Base-by-base conservation (phyloP, 2,888 invertebrate species). In the Bellardia bayeri region DNA sequence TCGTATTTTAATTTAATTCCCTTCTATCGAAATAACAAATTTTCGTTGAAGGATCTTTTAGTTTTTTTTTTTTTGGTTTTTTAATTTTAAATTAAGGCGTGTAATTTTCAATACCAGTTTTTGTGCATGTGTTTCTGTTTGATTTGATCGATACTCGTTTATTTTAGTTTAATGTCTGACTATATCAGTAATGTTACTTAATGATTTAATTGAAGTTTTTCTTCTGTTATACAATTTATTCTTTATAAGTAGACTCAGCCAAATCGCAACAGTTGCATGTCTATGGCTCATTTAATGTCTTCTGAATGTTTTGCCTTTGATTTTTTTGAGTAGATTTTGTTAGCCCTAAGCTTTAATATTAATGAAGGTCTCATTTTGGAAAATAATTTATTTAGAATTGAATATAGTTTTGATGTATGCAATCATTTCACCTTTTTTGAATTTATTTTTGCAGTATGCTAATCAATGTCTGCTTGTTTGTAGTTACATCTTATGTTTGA, bases 141-240 rank as follows among this genome's bases (percentile, higher is more conserved):
- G 42, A 56, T 42, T 68, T 66, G 71, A 80, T 61, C 68, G 79
- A 69, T 76, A 63, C 80, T 81, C 56, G 75, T 85, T 85, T 76
- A 80, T 80, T 63, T 83, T 40, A 16, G 78, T 78, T 76, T 80
- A 80, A 81, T 76, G 63, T 78, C 64, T 74, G 58, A 16, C 78
- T n/a, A 74, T 71, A 63, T 74, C 78, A 16, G 63, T 85, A 87
- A 79, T 79, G 54, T 66, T 85, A 79, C 69, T 87, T 87, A 89
- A 88, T 88, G 89, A 88, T 89, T 89, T 88, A 89, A 88, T 89
- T 89, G 88, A 87, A 85, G 86, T 88, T 82, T 88, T 84, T 79
- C 78, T 69, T 3, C 63, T 51, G 7, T 54, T 33, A 54, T 58
- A 37, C 54, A 56, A 61, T 75, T 82, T 16, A 40, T 37, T 7